Evolutionary conservation across 1,140 invertebrate genomes (phyloP).

Genomic region (Zeugodacus cucurbitae): DNA sequence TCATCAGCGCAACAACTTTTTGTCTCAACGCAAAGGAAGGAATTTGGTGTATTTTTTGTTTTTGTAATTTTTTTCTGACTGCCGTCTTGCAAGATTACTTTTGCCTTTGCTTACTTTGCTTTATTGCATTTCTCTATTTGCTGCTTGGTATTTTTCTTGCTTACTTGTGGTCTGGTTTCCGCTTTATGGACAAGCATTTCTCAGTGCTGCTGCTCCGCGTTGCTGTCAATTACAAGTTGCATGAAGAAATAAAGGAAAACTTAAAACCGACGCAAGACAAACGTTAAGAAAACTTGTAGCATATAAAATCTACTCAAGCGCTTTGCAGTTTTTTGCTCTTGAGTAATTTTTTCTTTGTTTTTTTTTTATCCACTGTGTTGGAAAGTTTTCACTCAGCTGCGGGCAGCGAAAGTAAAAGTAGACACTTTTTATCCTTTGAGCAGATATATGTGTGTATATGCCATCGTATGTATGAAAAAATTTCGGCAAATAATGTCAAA

Average conservation of each 20-base stretch:
- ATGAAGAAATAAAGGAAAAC: background rate
- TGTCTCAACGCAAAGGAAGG: background rate
- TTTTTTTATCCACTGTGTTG: background rate
- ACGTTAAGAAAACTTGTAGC: constrained; percentile 24
- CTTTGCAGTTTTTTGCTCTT: background rate
- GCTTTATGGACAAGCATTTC: background rate
- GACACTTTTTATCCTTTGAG: constrained; percentile 1
- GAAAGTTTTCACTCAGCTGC: background rate
- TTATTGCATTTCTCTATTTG: constrained; percentile 30
- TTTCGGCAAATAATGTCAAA: background rate
- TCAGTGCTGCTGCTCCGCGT: background rate
- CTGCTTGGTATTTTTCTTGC: background rate
- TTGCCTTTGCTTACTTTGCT: background rate
- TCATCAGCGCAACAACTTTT: constrained; percentile 13
- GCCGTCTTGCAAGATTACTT: background rate
- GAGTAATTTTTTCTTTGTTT: background rate
- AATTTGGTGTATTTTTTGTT: background rate
- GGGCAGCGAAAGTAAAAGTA: background rate
- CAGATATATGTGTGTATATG: background rate
- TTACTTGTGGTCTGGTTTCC: constrained; percentile 1
- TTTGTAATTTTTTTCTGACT: background rate
- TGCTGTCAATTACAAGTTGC: constrained; percentile 16
- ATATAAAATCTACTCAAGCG: background rate
- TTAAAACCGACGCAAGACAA: background rate
- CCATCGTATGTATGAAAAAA: background rate